Evolutionary conservation across 2,113 vertebrate species (phyloP).

Genomic region (Dryoscopus gambensis): DNA sequence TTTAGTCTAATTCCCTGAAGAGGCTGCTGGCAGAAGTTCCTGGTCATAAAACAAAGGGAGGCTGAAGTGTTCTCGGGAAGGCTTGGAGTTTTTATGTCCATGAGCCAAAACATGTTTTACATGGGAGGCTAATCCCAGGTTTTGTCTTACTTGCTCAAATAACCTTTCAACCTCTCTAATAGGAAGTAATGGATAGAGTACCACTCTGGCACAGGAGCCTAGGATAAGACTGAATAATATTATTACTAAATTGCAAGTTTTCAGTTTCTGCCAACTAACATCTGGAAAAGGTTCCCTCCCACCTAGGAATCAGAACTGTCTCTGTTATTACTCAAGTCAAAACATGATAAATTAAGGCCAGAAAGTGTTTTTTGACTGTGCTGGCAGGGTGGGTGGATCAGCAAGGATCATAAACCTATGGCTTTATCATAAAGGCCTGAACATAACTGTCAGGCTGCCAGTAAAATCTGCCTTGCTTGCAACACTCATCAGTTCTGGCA

Average conservation of each 20-base stretch:
- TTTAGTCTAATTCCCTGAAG: not conserved
- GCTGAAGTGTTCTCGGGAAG: not conserved
- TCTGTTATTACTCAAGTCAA: conserved; percentile 7
- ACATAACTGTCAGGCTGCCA: not conserved
- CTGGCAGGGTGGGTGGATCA: conserved; percentile 16
- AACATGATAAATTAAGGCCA: not conserved
- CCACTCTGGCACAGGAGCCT: not conserved
- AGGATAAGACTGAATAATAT: not conserved
- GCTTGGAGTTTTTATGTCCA: not conserved
- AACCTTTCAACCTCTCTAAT: not conserved
- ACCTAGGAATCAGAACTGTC: not conserved
- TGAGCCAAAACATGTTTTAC: not conserved
- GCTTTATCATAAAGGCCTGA: not conserved
- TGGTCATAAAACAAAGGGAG: not conserved
- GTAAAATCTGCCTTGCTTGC: not conserved
- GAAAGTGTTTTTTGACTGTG: not conserved
- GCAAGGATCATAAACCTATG: not conserved
- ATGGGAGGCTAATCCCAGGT: not conserved
- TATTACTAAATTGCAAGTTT: not conserved
- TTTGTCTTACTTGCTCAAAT: not conserved
- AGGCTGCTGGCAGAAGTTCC: not conserved
- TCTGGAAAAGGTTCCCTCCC: conserved; percentile 7
- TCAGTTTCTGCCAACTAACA: not conserved
- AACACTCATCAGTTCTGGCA: not conserved
- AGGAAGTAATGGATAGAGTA: not conserved